Conservation (phyloP, 1,140 invertebrate genomes). For the Heliconius himera region DNA sequence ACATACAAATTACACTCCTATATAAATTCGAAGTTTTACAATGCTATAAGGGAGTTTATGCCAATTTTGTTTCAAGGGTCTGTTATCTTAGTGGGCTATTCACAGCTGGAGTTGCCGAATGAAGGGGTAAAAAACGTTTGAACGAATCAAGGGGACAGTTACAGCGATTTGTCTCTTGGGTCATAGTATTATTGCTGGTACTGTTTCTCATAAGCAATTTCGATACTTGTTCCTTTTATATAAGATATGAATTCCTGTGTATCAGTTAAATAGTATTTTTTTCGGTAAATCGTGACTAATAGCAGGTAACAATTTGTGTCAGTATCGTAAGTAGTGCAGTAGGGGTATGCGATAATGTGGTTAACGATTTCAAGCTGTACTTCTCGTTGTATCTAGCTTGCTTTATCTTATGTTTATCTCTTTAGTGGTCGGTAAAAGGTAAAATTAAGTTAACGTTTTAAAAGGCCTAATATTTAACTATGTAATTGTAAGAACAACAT, state of each 20-base stretch:
- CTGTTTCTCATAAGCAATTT: background rate
- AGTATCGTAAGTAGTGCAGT: background rate
- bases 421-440: background rate
- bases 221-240: background rate
- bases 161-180: constrained; percentile 30
- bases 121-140: constrained; percentile 30
- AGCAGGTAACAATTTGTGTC: constrained; percentile 16
- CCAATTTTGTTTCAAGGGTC: constrained; percentile 5
- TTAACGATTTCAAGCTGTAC: background rate
- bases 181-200: constrained; percentile 13
- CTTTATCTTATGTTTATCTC: background rate
- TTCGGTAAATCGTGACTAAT: constrained; percentile 27
- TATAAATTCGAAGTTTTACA: background rate
- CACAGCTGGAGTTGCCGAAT: constrained; percentile 7
- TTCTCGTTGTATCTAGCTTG: background rate
- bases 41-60: background rate
- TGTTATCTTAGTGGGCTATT: constrained; percentile 24
- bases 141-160: constrained; percentile 26
- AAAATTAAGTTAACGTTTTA: too few species aligned
- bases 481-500: too few species aligned
- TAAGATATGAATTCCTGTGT: background rate
- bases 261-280: background rate
- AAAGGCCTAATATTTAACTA: too few species aligned
- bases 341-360: background rate
- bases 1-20: too few species aligned